A percentile compares a stretch with the other conserved stretches of the same genome.
Evolutionary conservation across 1,140 invertebrate species (phyloP).

Genomic region (Cylas formicarius): DNA sequence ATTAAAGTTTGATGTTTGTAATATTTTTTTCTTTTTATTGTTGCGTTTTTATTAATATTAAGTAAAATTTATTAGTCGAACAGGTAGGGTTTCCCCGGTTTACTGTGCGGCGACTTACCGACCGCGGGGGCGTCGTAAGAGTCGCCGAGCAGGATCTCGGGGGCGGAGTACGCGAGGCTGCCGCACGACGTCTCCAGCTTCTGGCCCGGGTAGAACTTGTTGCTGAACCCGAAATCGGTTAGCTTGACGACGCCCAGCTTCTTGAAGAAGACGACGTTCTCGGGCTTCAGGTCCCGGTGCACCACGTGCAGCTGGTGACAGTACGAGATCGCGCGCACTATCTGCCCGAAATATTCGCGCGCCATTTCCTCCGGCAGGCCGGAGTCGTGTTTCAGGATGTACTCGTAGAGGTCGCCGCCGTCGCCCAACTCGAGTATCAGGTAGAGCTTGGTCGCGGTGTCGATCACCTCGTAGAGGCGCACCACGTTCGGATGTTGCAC

Average conservation of each 20-base stretch:
- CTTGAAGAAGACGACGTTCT: conserved; percentile 99
- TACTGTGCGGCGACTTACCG: too few relatives aligned
- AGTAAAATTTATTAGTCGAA: too few relatives aligned
- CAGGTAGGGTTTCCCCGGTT: too few relatives aligned
- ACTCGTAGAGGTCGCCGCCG: conserved; percentile 98
- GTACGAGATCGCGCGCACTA: conserved; percentile 94
- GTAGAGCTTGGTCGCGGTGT: conserved; percentile 93
- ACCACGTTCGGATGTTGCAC: conserved; percentile 99
- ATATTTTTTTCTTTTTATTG: too few relatives aligned
- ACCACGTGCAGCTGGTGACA: conserved; percentile 93
- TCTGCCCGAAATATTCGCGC: conserved; percentile 87
- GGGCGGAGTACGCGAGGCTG: conserved; percentile 98
- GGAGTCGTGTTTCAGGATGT: conserved; percentile 94
- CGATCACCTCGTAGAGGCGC: conserved; percentile 96
- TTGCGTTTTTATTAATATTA: too few relatives aligned
- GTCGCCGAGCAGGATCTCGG: conserved; percentile 95
- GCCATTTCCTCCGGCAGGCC: conserved; percentile 71
- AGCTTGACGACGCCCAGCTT: conserved; percentile 95
- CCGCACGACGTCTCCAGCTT: conserved; percentile 98
- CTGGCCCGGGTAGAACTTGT: conserved; percentile 93
- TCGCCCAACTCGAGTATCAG: conserved; percentile 97
- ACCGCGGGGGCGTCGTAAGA: conserved; percentile 91
- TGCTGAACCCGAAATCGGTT: conserved; percentile 99
- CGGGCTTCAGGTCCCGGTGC: conserved; percentile 94
- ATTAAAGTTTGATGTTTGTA: too few relatives aligned